Base-by-base conservation (phyloP, 2,113 vertebrate genomes). In the Apistogramma diplotaenia region DNA sequence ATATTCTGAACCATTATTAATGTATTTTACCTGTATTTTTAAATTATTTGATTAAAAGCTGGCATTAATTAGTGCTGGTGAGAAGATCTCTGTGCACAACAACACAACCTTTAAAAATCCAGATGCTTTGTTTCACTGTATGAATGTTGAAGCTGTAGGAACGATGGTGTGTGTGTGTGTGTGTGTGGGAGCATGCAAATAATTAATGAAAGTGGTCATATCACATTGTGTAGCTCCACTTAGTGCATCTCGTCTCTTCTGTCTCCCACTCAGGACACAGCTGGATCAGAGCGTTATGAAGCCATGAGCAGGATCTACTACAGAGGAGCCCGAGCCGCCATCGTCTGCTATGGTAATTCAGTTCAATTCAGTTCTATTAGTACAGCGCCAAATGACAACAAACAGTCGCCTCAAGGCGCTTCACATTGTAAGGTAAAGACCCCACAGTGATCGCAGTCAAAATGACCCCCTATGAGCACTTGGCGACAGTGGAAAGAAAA, bases 261-360 rank as follows among this genome's bases (percentile, higher is more conserved):
- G 9, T 46, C 16, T 78, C 16, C 37, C n/a, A 6, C 25, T 51
- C 90, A 99, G 98, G 98, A 99, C 91, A 99, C 98, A 0, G 98
- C 98, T 1, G 98, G 98, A 76, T 99, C 98, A 0, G 98, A 99
- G 86, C 96, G 98, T 10, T 99, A 99, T 0, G 98, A 99, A 87
- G 98, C 98, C 40, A 99, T 99, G 98, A 99, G 98, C 89, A 95
- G 98, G 59, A 99, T 99, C 84, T 99, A 99, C 92, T 99, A 99
- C 91, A 94, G 98, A 27, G 98, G 98, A 43, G 98, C 98, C 0
- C 96, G 97, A 57, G 98, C 97, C 1, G 98, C 98, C 16, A 84
- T 99, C 0, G 97, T 99, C 77, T 99, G 98, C 91, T 99, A 98
- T 2, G 98, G 98, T 99, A 93, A 93, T n/a, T n/a, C n/a, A n/a